Base-by-base conservation (phyloP, 2,888 invertebrate species). In the Fragum sueziense region DNA sequence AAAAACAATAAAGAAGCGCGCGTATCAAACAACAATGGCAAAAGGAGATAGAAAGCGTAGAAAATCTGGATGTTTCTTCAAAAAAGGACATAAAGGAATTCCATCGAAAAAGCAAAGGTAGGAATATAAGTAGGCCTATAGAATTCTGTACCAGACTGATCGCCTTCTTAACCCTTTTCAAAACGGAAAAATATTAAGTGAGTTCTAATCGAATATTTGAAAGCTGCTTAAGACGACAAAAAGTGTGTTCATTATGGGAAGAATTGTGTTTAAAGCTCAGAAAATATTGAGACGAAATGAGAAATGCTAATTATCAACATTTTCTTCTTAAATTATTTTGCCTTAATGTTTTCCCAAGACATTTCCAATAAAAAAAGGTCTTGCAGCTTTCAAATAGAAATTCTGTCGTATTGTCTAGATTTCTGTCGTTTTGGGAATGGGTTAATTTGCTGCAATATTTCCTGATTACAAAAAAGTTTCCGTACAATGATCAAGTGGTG, bases 261-360 rank as follows among this genome's bases (percentile, higher is more conserved):
- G 1, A 2, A 1, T 11, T 2, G 11, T 22, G 20, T 6, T 4
- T 2, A 57, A 2, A 57, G 57, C 22, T 11, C 25, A 57, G 57
- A 57, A 57, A 57, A 57, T 25, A 57, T 9, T 57, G 57, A 22
- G 57, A 25, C 22, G 25, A 57, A 57, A 25, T n/a, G 57, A 57
- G 57, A 57, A 57, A 57, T 57, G 57, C 2, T 57, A 1, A 3
- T 57, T 22, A 57, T 6, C 2, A 57, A 25, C 57, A 57, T 2
- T 25, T 57, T 57, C 57, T 57, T 25, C 57, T 57, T n/a, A n/a
- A n/a, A n/a, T n/a, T n/a, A n/a, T n/a, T 57, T 57, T 57, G 22
- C 57, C 57, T 22, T 25, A 57, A 22, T 57, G 57, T 57, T 57
- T 57, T 57, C n/a, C 20, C 20, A 25, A 57, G 57, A 3, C 57